Conservation (phyloP, 2,888 invertebrate genomes). For the Eupithecia inturbata region DNA sequence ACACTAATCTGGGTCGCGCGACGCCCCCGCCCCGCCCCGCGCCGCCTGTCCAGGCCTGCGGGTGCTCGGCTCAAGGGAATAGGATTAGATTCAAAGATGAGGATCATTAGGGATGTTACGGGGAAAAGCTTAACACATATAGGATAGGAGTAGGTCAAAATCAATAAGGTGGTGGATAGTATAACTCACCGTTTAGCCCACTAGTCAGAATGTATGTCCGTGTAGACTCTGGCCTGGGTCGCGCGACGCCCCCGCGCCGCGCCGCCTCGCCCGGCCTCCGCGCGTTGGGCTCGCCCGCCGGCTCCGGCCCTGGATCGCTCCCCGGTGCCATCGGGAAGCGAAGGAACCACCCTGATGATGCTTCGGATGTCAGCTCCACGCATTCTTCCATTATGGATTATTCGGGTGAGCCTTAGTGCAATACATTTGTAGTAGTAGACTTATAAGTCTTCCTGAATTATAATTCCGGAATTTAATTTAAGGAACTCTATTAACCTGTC, state of each 20-base stretch:
- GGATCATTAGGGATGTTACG: neutral
- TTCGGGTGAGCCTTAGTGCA: constrained; percentile 85
- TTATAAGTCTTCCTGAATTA: too few species aligned
- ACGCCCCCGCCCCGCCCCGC: constrained; percentile 94
- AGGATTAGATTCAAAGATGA: neutral
- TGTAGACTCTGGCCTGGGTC: constrained; percentile 93
- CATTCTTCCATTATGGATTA: constrained; percentile 95
- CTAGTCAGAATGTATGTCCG: constrained; percentile 47
- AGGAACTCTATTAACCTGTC: neutral
- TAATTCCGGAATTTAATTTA: neutral
- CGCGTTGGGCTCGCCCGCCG: constrained; percentile 89
- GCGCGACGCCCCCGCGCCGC: constrained; percentile 93
- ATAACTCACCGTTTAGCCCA: neutral
- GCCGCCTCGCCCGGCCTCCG: constrained; percentile 94
- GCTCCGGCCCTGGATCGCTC: constrained; percentile 86
- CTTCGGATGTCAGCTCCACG: constrained; percentile 93
- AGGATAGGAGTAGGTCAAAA: neutral
- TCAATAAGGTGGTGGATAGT: neutral
- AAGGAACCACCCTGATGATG: constrained; percentile 89
- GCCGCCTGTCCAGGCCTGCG: too few species aligned
- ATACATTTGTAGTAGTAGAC: neutral
- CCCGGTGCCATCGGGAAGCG: constrained; percentile 93
- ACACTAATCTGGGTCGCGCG: constrained; percentile 93
- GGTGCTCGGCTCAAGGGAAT: constrained; percentile 86
- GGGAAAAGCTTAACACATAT: neutral